phyloP scores from a whole-genome alignment of 2,797 vertebrate species.

The Echiichthys vipera region DNA sequence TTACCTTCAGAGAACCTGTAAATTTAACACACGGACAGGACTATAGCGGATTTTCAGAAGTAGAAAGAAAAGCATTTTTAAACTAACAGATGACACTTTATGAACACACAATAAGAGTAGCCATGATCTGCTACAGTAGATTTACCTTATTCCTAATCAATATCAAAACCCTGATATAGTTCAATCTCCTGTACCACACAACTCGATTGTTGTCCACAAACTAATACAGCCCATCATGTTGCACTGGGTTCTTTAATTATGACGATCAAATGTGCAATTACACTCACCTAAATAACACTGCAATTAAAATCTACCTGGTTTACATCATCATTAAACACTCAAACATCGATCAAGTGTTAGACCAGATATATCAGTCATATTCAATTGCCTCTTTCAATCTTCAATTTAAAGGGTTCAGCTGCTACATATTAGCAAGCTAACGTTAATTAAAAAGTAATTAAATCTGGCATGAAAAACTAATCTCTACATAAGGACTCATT shows the following conservation, averaged over 20 bases:
- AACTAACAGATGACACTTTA: neutral
- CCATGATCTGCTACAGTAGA: conserved; percentile 4
- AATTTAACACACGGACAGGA: neutral
- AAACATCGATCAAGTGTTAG: neutral
- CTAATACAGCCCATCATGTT: conserved; percentile 9
- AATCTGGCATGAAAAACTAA: neutral
- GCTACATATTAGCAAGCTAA: neutral
- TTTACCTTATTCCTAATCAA: conserved; percentile 1
- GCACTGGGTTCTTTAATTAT: neutral
- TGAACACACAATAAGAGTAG: conserved; percentile 6
- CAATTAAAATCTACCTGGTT: neutral
- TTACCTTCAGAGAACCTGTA: conserved; percentile 28
- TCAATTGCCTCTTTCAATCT: neutral
- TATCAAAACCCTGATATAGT: conserved; percentile 7
- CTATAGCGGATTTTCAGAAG: conserved; percentile 2
- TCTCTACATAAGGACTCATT: neutral
- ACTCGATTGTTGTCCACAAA: conserved; percentile 1
- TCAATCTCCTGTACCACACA: neutral
- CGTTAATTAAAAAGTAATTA: neutral
- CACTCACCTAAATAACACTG: neutral
- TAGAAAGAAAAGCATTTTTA: conserved; percentile 13
- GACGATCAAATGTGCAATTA: neutral
- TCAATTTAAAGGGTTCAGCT: neutral
- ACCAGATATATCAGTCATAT: neutral
- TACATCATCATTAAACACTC: neutral